A percentile compares a stretch with the other conserved stretches of the same genome.
Conservation (phyloP, 2,888 invertebrate species). For the Phytoseiulus persimilis region DNA sequence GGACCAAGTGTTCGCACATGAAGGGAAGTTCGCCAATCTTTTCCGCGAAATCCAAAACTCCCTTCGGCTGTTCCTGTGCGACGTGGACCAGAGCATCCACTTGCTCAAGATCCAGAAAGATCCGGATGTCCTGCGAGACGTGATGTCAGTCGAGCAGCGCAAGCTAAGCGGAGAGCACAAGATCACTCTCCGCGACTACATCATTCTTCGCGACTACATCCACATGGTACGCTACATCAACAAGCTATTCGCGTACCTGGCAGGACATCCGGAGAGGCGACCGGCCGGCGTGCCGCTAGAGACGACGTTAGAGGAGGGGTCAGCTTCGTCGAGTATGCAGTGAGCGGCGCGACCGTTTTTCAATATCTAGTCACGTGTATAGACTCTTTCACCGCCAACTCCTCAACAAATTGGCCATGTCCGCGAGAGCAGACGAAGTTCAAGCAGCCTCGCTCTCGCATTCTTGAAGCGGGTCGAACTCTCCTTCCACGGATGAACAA, state of each 20-base stretch:
- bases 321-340: not conserved
- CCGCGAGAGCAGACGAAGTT: not conserved
- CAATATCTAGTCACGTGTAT: not conserved
- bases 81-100: conserved; percentile 59
- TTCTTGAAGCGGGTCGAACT: too few species aligned
- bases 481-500: too few species aligned
- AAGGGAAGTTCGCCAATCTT: conserved; percentile 53
- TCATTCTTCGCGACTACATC: conserved; percentile 60
- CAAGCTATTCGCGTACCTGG: conserved; percentile 50
- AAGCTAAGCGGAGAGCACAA: conserved; percentile 50
- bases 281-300: not conserved
- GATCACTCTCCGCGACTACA: conserved; percentile 57
- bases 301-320: not conserved
- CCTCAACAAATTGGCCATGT: not conserved
- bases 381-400: not conserved
- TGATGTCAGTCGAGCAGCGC: conserved; percentile 50
- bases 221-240: conserved; percentile 57
- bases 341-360: not conserved
- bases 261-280: not conserved
- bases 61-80: conserved; percentile 60
- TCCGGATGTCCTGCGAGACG: conserved; percentile 49
- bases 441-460: too few species aligned
- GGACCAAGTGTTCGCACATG: conserved; percentile 56
- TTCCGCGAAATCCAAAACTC: conserved; percentile 59
- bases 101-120: conserved; percentile 55